Evolutionary conservation across 92 coral and sea anemone genomes (phyloP), one percentile per base, ranked within the genome.

Genomic region (Porites divaricata): DNA sequence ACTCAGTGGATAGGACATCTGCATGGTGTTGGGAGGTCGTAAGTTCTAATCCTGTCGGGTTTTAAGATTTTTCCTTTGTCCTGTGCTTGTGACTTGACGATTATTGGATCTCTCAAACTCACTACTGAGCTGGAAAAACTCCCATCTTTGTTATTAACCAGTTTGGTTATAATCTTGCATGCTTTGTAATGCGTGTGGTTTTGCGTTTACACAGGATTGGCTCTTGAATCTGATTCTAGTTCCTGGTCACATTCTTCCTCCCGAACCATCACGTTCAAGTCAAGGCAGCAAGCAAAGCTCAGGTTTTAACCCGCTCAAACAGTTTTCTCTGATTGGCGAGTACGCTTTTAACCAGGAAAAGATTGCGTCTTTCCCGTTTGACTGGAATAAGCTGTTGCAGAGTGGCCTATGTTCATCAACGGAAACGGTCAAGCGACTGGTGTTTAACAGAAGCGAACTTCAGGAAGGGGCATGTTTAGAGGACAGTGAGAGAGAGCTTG

Each of bases 321-420:
- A 90, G 70, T 89, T 92, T 84, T 80, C 90, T 50, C 81, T 89
- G 77, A 93, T 97, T n/a, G 99, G 99, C 22, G 99, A 95, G 66
- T 91, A 90, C 69, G 89, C 92, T 13, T 97, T 95, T 52, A 89
- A 91, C 84, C 99, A 97, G 54, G 95, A 88, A 45, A 93, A 90
- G 88, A 93, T 97, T 14, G 95, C 96, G 62, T 88, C 93, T 14
- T 97, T 97, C 64, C 99, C 99, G 13, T 95, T 82, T 61, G 99
- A 95, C 83, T 97, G 99, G 99, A 76, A 74, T 20, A 75, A 87
- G 57, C 86, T 97, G 61, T 82, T 97, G 49, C 96, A 89, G 83
- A 89, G 95, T 81, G 83, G 86, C 63, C 93, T 97, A 2, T 90
- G 93, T 8, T 79, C 94, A 63, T 74, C 93, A 8, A 79, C 88